Evolutionary conservation across 1,140 invertebrate genomes (phyloP).

Genomic region (Nixonia krombeini): DNA sequence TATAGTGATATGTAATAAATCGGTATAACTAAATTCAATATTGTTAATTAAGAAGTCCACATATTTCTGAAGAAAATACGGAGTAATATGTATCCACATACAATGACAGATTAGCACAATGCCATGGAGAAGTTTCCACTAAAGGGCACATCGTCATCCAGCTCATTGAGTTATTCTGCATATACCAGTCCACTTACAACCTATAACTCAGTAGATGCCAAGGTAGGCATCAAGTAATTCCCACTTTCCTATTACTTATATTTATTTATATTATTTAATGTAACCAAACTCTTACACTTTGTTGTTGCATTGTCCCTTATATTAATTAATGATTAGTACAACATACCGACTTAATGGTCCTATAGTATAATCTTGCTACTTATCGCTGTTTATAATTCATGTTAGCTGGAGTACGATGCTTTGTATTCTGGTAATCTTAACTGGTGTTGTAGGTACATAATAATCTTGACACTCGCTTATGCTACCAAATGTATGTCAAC

Average conservation of each 20-base stretch:
- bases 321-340: background rate
- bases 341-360: background rate
- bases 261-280: conserved; percentile 3
- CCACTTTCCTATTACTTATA: conserved; percentile 14
- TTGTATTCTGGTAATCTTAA: conserved; percentile 28
- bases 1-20: too few relatives aligned
- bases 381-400: conserved; percentile 10
- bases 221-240: conserved; percentile 57
- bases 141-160: conserved; percentile 65
- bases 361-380: conserved; percentile 8
- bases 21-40: too few relatives aligned
- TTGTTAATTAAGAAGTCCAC: too few relatives aligned
- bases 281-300: too few relatives aligned
- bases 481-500: conserved; percentile 21
- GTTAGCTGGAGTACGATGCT: conserved; percentile 19
- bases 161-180: conserved; percentile 57
- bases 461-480: conserved; percentile 14
- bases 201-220: conserved; percentile 67
- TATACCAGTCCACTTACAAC: conserved; percentile 62
- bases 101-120: conserved; percentile 57
- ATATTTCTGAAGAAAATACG: too few relatives aligned
- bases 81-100: conserved; percentile 20
- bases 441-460: conserved; percentile 16
- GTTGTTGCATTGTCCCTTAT: too few relatives aligned
- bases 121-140: conserved; percentile 71